A percentile compares a stretch with the other conserved stretches of the same genome.
These are phyloP conservation scores for Odontocolon sp. DNA, from an alignment of 2,888 invertebrate species.

Conservation along the genomic window DNA sequence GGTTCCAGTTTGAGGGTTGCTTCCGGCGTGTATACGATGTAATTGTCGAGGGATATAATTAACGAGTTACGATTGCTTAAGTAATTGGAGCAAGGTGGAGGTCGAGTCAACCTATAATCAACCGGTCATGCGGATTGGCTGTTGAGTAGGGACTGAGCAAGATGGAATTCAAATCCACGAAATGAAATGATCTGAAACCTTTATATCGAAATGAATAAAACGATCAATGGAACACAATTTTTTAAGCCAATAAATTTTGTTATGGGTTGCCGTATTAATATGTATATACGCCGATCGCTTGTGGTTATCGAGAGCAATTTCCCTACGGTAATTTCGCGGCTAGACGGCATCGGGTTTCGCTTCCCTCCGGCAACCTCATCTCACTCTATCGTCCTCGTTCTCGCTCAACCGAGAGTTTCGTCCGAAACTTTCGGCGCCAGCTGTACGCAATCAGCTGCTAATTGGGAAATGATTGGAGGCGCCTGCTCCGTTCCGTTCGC, in stretches of 20 bases:
- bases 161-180: constrained; percentile 17
- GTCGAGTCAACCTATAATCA: too few relatives aligned
- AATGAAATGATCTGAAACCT: neutral
- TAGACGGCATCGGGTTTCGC: constrained; percentile 39
- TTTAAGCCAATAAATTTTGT: constrained; percentile 35
- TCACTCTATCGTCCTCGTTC: neutral
- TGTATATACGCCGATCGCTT: constrained; percentile 33
- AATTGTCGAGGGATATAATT: constrained; percentile 50
- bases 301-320: constrained; percentile 58
- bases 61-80: constrained; percentile 54
- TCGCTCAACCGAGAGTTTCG: constrained; percentile 11
- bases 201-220: neutral
- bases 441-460: constrained; percentile 77
- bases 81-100: constrained; percentile 35
- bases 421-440: constrained; percentile 60
- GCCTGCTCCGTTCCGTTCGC: constrained; percentile 66
- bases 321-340: constrained; percentile 49
- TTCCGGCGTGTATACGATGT: constrained; percentile 48
- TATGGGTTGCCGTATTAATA: constrained; percentile 34
- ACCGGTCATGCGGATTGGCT: too few relatives aligned
- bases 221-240: too few relatives aligned
- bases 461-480: constrained; percentile 78
- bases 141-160: too few relatives aligned
- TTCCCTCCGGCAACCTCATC: neutral
- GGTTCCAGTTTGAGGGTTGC: constrained; percentile 18